Evolutionary conservation across 2,888 invertebrate genomes (phyloP), one percentile per base, ranked within the genome.

Genomic region (Notodromas monacha): DNA sequence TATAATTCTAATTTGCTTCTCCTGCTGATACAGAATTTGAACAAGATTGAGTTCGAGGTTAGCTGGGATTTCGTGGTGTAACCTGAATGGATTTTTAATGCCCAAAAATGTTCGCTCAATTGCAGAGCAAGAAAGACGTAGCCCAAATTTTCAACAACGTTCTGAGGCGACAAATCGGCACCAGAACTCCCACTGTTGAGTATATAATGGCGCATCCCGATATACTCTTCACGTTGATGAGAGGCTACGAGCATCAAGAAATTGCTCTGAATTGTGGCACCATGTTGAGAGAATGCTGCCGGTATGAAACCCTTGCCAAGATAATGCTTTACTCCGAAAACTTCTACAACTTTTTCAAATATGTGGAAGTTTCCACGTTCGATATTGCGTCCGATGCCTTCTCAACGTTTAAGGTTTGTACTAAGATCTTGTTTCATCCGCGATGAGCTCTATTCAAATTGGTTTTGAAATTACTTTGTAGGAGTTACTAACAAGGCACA

Each of bases 341-440:
- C 52, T 99, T 99, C 61, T 96, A 86, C 55, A 81, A 89, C 58
- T 96, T 99, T 63, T 99, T 99, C 58, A 68, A 73, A 54, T 99
- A 92, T 52, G 92, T 99, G 45, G 96, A 99, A 60, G 81, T 92
- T 41, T 89, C 92, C 41, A 92, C 92, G 40, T 99, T 99, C 61
- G 96, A 99, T 63, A 92, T 99, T 50, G 96, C 96, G 50, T 92
- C 92, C 40, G 96, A 99, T 68, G 96, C 96, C 56, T 99, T 99
- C 60, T 84, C 92, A 50, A 96, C 96, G 41, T 96, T 99, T 62
- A 99, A 99, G 69, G 86, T n/a, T n/a, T n/a, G n/a, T n/a, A n/a
- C n/a, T n/a, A n/a, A n/a, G n/a, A n/a, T n/a, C n/a, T n/a, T n/a
- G n/a, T n/a, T n/a, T n/a, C n/a, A n/a, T n/a, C n/a, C n/a, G n/a